These are phyloP conservation scores for Lepidonotus clava DNA, from an alignment of 2,888 invertebrate genomes.

Conservation along the genomic window DNA sequence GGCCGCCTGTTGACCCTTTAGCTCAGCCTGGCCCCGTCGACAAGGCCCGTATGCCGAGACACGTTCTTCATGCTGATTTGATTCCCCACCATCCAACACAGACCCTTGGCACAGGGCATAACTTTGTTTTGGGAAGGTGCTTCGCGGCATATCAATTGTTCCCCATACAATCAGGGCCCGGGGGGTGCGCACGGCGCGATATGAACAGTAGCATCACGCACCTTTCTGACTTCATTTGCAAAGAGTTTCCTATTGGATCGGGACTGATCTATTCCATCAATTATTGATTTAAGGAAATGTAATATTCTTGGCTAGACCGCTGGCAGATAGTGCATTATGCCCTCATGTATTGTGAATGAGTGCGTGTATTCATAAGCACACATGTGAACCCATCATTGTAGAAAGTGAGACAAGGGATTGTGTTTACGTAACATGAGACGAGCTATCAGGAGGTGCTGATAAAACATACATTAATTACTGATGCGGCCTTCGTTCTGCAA, in stretches of 20 bases:
- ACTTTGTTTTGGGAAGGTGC: constrained; percentile 4
- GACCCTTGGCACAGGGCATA: not conserved
- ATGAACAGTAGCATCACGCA: not conserved
- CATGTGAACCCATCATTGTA: too few species aligned
- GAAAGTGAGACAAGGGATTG: too few species aligned
- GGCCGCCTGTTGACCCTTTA: constrained; percentile 35
- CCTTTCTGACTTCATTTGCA: not conserved
- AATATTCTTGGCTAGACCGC: too few species aligned
- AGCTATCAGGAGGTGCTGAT: too few species aligned
- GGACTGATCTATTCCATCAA: not conserved
- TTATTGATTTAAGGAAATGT: not conserved
- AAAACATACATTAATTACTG: too few species aligned
- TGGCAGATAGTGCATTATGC: too few species aligned
- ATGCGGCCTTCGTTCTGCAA: too few species aligned
- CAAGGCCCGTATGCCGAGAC: constrained; percentile 16
- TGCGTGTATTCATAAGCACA: too few species aligned
- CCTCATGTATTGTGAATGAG: too few species aligned
- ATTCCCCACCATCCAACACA: not conserved
- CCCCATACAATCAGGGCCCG: not conserved
- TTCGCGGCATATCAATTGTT: constrained; percentile 20
- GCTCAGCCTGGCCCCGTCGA: not conserved
- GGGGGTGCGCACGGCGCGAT: too few species aligned
- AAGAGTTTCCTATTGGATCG: not conserved
- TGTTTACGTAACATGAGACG: too few species aligned
- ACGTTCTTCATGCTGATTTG: not conserved